phyloP scores from a whole-genome alignment of 92 coral and sea anemone species.

The Phenganax stokvisi region DNA sequence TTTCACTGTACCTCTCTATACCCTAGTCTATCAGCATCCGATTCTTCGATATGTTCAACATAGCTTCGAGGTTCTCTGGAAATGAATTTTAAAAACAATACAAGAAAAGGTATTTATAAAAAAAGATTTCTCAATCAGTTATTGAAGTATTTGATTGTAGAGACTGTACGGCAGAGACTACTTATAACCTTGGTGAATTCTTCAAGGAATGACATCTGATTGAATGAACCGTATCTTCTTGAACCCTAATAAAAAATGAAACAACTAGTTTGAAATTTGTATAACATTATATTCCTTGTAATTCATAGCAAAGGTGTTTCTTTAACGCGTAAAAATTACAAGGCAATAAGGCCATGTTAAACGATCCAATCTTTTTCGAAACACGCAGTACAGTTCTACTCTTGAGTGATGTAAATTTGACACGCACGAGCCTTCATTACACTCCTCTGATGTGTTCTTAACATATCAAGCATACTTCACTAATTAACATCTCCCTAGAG shows the following conservation, averaged over 20 bases:
- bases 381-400: too few species aligned
- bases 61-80: constrained; percentile 82
- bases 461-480: too few species aligned
- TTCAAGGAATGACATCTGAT: constrained; percentile 80
- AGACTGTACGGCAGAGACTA: not conserved
- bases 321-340: too few species aligned
- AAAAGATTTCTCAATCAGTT: not conserved
- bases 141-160: not conserved
- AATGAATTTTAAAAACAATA: not conserved
- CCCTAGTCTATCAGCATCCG: constrained; percentile 54
- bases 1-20: constrained; percentile 50
- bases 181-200: constrained; percentile 78
- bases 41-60: constrained; percentile 66
- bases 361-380: too few species aligned
- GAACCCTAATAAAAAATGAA: constrained; percentile 49
- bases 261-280: not conserved
- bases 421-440: too few species aligned
- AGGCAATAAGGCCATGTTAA: too few species aligned
- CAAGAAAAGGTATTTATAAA: not conserved
- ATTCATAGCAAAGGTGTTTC: too few species aligned
- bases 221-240: constrained; percentile 68
- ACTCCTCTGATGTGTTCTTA: too few species aligned
- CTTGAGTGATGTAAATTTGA: too few species aligned
- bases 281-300: too few species aligned
- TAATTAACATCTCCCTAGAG: too few species aligned